These are phyloP conservation scores for Junonia oenone DNA, from an alignment of 2,888 invertebrate species.

Conservation along the genomic window DNA sequence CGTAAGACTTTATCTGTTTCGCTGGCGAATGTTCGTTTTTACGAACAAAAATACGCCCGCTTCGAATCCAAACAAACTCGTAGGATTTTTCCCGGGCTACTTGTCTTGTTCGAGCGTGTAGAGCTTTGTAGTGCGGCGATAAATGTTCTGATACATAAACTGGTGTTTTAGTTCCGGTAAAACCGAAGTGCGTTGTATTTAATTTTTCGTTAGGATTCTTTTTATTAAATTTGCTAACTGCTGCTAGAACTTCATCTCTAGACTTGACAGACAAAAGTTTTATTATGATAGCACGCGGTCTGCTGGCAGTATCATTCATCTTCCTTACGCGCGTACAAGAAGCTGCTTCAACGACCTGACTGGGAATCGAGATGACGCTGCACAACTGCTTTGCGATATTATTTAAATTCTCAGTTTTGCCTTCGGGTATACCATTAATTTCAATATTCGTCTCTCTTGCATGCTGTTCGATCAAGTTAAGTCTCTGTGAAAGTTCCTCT, in stretches of 20 bases:
- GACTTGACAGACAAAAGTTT: background rate
- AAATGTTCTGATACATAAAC: background rate
- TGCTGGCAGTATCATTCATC: slow-evolving; percentile 2
- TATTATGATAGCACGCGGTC: background rate
- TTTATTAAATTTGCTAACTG: background rate
- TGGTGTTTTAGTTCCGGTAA: background rate
- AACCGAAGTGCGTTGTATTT: background rate
- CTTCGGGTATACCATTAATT: slow-evolving; percentile 17
- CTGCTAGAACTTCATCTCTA: background rate
- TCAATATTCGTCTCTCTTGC: slow-evolving; percentile 18
- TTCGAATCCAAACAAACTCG: background rate
- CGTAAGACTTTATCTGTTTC: background rate
- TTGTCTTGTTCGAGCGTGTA: background rate
- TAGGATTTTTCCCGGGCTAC: background rate
- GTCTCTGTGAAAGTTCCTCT: background rate
- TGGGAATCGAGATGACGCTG: background rate
- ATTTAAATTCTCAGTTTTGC: slow-evolving; percentile 9
- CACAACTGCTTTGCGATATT: slow-evolving; percentile 1
- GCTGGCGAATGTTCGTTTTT: background rate
- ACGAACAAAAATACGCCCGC: background rate
- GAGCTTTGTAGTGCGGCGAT: background rate
- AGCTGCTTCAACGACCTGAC: background rate
- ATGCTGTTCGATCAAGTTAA: slow-evolving; percentile 12
- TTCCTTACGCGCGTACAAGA: slow-evolving; percentile 5
- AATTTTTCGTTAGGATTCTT: background rate